Evolutionary conservation across 2,797 vertebrate genomes (phyloP).

Genomic region (Aphelocoma californica): DNA sequence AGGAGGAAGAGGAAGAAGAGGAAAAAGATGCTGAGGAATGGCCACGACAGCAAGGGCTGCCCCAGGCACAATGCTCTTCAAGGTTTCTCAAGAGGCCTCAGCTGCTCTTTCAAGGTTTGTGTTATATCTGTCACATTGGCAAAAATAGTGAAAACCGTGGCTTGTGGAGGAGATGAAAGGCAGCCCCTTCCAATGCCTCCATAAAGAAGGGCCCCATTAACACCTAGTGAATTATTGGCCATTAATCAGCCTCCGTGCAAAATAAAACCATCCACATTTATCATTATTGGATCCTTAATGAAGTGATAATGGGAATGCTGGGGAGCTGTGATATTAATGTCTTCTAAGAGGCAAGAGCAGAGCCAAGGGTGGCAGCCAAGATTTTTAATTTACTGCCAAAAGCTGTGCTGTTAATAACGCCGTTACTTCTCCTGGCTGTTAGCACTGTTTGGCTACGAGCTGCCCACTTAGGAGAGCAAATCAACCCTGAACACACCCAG

Average conservation of each 20-base stretch:
- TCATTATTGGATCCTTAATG: conserved; percentile 73
- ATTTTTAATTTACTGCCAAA: conserved; percentile 70
- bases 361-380: conserved; percentile 68
- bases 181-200: conserved; percentile 27
- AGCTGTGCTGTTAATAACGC: conserved; percentile 52
- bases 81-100: conserved; percentile 3
- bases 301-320: conserved; percentile 73
- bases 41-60: neutral
- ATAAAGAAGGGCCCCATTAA: conserved; percentile 65
- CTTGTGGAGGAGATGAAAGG: conserved; percentile 53
- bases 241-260: conserved; percentile 62
- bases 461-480: neutral
- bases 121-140: conserved; percentile 50
- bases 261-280: conserved; percentile 68
- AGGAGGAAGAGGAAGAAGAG: neutral
- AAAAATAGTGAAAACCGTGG: conserved; percentile 27
- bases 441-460: conserved; percentile 28
- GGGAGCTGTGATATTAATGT: conserved; percentile 72
- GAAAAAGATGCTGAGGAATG: neutral
- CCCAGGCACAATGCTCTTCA: neutral
- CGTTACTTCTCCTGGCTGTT: conserved; percentile 22
- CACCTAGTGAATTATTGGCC: conserved; percentile 70
- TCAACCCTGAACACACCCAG: neutral
- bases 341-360: conserved; percentile 65
- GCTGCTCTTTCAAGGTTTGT: conserved; percentile 9